phyloP scores from a whole-genome alignment of 1,140 invertebrate species.

The Cyclina sinensis region DNA sequence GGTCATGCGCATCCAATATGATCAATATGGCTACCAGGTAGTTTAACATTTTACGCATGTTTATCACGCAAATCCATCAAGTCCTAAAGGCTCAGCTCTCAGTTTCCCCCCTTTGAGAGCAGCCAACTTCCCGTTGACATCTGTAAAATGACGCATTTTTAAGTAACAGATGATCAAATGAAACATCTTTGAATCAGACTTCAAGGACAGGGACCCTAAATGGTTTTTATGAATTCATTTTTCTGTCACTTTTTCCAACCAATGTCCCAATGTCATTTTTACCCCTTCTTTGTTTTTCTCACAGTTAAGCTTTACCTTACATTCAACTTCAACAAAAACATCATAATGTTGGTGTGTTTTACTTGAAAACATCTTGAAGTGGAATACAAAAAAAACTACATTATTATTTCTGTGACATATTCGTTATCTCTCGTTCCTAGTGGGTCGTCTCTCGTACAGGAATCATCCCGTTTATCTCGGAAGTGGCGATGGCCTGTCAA shows the following conservation, averaged over 20 bases:
- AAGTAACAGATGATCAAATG: neutral
- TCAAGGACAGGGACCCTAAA: too few relatives aligned
- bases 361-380: too few relatives aligned
- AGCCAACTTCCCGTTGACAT: neutral
- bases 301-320: too few relatives aligned
- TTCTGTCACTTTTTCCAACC: too few relatives aligned
- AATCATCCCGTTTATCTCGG: constrained; percentile 4
- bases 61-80: constrained; percentile 35
- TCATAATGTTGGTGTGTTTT: too few relatives aligned
- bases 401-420: neutral
- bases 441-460: neutral
- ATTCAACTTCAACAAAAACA: too few relatives aligned
- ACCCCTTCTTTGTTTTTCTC: too few relatives aligned
- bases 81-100: neutral
- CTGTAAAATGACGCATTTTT: neutral
- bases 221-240: too few relatives aligned
- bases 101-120: neutral
- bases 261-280: too few relatives aligned
- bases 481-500: constrained; percentile 34
- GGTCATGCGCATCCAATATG: constrained; percentile 48
- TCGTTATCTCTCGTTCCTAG: neutral
- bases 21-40: constrained; percentile 56
- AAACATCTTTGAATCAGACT: too few relatives aligned
- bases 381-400: neutral
- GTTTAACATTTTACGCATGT: neutral